Conservation (phyloP, 2,113 vertebrate species). For the Microcebus tavaratra region DNA sequence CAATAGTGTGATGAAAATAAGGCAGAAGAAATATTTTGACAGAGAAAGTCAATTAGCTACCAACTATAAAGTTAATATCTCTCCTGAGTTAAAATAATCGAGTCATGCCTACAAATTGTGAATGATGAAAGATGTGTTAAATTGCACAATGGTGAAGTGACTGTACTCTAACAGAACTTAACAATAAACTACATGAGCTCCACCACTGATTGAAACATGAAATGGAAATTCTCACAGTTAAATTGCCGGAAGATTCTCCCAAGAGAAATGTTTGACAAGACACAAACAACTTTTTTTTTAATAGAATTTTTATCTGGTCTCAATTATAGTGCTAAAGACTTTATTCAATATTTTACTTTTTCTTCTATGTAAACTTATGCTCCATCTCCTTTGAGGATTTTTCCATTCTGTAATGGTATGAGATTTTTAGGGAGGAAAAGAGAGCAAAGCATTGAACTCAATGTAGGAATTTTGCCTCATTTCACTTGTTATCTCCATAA, state of each 20-base stretch:
- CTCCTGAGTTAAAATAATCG: background rate
- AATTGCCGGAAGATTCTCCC: background rate
- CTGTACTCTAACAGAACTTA: background rate
- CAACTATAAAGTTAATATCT: background rate
- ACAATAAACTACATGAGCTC: background rate
- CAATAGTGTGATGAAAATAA: background rate
- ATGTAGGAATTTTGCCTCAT: background rate
- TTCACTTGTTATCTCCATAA: background rate
- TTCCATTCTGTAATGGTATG: background rate
- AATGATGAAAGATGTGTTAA: background rate
- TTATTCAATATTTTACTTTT: background rate
- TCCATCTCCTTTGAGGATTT: background rate
- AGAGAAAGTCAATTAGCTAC: background rate
- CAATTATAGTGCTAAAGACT: background rate
- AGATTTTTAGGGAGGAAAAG: background rate
- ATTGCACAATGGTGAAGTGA: background rate
- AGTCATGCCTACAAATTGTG: background rate
- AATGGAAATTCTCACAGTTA: background rate
- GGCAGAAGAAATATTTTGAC: background rate
- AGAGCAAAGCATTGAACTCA: background rate
- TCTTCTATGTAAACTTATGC: background rate
- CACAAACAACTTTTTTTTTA: background rate
- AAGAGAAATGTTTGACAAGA: background rate
- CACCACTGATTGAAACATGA: background rate
- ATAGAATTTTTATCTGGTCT: background rate